These are phyloP conservation scores for Dasypolia templi DNA, from an alignment of 2,888 invertebrate species.

Conservation along the genomic window DNA sequence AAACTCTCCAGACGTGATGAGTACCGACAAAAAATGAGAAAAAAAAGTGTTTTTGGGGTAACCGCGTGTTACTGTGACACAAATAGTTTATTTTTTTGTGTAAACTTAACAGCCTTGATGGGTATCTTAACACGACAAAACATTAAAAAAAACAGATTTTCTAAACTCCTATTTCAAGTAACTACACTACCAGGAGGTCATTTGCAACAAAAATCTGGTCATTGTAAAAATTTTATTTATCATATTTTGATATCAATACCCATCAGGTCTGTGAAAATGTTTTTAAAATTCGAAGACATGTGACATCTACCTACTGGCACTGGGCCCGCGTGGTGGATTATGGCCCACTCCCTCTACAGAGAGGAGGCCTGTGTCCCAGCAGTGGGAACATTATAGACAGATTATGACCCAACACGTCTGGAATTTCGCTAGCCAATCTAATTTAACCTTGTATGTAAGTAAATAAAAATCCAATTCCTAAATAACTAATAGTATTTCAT, in stretches of 20 bases:
- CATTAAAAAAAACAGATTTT: background rate
- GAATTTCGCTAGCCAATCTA: background rate
- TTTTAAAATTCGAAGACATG: too few relatives aligned
- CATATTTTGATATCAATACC: background rate
- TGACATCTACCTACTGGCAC: too few relatives aligned
- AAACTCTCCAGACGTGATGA: background rate
- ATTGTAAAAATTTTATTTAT: background rate
- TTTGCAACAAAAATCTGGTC: background rate
- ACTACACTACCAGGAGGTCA: background rate
- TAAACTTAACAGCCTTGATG: background rate
- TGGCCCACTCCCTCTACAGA: too few relatives aligned
- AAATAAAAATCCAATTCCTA: background rate
- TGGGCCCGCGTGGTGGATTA: too few relatives aligned
- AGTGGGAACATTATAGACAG: too few relatives aligned
- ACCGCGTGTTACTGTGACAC: background rate
- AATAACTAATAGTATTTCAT: background rate
- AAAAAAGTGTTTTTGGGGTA: background rate
- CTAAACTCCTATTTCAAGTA: background rate
- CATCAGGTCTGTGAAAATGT: background rate
- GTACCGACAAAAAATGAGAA: background rate
- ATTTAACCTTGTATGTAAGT: background rate
- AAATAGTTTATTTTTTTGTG: too few relatives aligned
- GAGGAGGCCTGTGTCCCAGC: too few relatives aligned
- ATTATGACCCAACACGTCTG: background rate
- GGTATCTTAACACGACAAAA: background rate